These are phyloP conservation scores for Brachyalestes nurse DNA, from an alignment of 2,797 vertebrate species.

Conservation along the genomic window DNA sequence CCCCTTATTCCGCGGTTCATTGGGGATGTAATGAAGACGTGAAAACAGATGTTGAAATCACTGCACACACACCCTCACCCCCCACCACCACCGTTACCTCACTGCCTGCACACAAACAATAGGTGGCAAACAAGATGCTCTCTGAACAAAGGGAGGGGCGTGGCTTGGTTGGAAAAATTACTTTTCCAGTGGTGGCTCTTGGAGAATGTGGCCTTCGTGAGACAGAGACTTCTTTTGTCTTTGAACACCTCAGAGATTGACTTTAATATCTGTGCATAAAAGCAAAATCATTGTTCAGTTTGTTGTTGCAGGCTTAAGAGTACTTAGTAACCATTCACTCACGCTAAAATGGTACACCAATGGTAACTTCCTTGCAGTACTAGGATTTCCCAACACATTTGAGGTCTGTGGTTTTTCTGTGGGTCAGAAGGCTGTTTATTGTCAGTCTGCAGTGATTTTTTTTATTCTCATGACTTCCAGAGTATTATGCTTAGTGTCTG, in stretches of 20 bases:
- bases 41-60: constrained; percentile 48
- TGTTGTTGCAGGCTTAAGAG: neutral
- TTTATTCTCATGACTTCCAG: too few species aligned
- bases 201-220: constrained; percentile 45
- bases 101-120: constrained; percentile 16
- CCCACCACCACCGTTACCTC: neutral
- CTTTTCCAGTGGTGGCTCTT: constrained; percentile 34
- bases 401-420: too few species aligned
- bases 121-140: constrained; percentile 22
- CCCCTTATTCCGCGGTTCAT: constrained; percentile 27
- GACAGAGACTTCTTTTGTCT: constrained; percentile 27
- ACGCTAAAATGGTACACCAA: too few species aligned
- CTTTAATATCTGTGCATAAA: constrained; percentile 11
- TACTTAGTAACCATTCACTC: too few species aligned
- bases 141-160: constrained; percentile 16
- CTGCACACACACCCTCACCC: neutral
- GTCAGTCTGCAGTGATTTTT: too few species aligned
- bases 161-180: constrained; percentile 24
- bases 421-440: too few species aligned
- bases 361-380: too few species aligned
- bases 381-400: too few species aligned
- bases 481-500: too few species aligned
- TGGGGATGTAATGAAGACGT: constrained; percentile 46
- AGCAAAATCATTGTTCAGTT: neutral
- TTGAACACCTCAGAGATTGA: constrained; percentile 11